Evolutionary conservation across 2,888 invertebrate species (phyloP).

Genomic region (Acrobasis consociella): DNA sequence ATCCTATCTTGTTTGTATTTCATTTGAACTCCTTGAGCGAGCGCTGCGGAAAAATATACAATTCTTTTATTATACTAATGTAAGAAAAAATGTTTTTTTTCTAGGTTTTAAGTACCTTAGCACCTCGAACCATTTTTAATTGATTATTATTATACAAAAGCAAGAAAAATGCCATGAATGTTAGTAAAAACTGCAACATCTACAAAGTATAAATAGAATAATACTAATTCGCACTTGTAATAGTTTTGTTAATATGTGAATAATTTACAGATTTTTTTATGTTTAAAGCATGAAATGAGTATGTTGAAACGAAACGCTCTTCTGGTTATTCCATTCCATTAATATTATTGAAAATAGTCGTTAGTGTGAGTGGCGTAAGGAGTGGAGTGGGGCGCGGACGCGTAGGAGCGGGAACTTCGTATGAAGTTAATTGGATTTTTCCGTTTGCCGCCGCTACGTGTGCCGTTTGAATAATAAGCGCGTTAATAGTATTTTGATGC

Average conservation of each 20-base stretch:
- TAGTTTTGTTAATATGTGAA: not conserved
- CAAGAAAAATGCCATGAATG: too few relatives aligned
- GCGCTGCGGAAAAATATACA: conserved; percentile 29
- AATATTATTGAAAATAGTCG: conserved; percentile 71
- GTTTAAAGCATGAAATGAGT: not conserved
- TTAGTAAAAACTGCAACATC: too few relatives aligned
- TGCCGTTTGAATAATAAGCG: conserved; percentile 71
- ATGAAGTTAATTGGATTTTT: conserved; percentile 80
- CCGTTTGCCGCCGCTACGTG: conserved; percentile 72
- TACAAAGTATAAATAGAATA: too few relatives aligned
- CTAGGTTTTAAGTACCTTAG: not conserved
- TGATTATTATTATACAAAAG: too few relatives aligned
- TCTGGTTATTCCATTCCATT: conserved; percentile 60
- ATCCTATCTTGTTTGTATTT: conserved; percentile 44
- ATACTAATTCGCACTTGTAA: too few relatives aligned
- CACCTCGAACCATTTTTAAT: too few relatives aligned
- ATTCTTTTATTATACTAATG: conserved; percentile 13
- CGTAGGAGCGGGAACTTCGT: conserved; percentile 49
- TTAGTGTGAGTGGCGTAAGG: conserved; percentile 55
- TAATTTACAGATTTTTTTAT: not conserved
- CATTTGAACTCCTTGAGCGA: conserved; percentile 42
- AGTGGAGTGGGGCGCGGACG: conserved; percentile 29
- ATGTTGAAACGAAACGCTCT: conserved; percentile 34
- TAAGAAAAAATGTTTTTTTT: conserved; percentile 29
- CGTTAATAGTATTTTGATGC: conserved; percentile 61